phyloP scores from a whole-genome alignment of 1,140 invertebrate genomes.

The Nasonia longicornis region DNA sequence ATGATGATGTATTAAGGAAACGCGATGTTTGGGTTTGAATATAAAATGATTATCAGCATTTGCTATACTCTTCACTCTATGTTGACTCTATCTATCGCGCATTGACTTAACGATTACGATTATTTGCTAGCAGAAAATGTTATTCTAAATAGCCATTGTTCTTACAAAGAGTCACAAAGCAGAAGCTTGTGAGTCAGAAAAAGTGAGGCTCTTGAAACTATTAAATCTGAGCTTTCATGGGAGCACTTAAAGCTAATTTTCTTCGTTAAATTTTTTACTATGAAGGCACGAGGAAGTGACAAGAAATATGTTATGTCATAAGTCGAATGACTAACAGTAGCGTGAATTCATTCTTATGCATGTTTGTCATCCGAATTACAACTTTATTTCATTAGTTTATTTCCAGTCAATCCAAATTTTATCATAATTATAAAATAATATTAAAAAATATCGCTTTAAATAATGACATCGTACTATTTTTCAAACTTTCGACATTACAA shows the following conservation, averaged over 20 bases:
- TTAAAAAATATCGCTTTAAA: too few species aligned
- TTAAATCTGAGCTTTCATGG: slow-evolving; percentile 29
- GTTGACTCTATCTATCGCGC: not conserved
- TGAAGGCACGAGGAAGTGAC: not conserved
- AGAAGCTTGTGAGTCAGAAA: slow-evolving; percentile 15
- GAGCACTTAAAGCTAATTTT: slow-evolving; percentile 38
- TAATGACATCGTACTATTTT: too few species aligned
- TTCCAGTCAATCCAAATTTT: too few species aligned
- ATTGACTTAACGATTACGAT: not conserved
- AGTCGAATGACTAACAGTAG: slow-evolving; percentile 15
- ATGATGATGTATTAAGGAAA: too few species aligned
- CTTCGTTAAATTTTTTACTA: slow-evolving; percentile 34
- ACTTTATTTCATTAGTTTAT: too few species aligned
- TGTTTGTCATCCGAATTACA: not conserved
- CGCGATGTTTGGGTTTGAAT: too few species aligned
- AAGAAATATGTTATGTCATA: slow-evolving; percentile 23
- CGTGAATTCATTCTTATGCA: not conserved
- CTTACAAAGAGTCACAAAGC: not conserved
- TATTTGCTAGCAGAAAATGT: not conserved
- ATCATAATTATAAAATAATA: too few species aligned
- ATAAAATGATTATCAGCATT: too few species aligned
- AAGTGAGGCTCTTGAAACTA: slow-evolving; percentile 21
- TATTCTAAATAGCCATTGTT: not conserved
- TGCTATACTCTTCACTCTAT: not conserved
- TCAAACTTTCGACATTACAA: too few species aligned